Percentiles rank a stretch among this genome's conserved stretches.
phyloP scores from a whole-genome alignment of 2,113 vertebrate species.

The Piliocolobus tephrosceles region DNA sequence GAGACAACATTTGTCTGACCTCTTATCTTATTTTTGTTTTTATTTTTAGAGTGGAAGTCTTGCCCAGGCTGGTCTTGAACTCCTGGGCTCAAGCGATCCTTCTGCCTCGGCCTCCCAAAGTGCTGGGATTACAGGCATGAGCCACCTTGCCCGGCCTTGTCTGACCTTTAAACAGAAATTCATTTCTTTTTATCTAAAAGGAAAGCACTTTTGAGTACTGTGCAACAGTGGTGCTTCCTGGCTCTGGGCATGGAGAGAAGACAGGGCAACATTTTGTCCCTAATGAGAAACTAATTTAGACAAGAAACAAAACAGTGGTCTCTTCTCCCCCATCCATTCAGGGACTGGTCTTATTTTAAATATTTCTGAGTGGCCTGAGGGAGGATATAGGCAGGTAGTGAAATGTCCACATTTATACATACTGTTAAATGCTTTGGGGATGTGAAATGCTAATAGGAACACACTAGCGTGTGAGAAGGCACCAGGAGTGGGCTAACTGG shows the following conservation, averaged over 20 bases:
- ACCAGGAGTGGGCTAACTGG: neutral
- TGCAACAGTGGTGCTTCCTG: neutral
- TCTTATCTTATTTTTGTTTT: too few relatives aligned
- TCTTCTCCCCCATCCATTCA: neutral
- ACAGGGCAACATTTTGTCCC: conserved; percentile 8
- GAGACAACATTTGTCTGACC: conserved; percentile 23
- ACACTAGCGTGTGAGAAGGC: neutral
- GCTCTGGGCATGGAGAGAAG: neutral
- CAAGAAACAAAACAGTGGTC: neutral
- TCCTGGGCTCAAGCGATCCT: too few relatives aligned
- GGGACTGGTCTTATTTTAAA: conserved; percentile 13
- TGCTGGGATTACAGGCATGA: too few relatives aligned
- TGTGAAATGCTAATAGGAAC: conserved; percentile 17
- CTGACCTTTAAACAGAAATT: neutral
- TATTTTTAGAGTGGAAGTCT: too few relatives aligned
- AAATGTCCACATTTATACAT: neutral
- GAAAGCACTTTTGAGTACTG: neutral
- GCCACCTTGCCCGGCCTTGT: neutral
- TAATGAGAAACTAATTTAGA: neutral
- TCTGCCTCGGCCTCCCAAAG: too few relatives aligned
- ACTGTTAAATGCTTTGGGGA: neutral
- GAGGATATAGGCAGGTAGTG: neutral
- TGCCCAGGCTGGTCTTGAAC: too few relatives aligned
- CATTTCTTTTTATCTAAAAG: conserved; percentile 26
- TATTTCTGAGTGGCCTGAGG: neutral